Percentiles rank a stretch among this genome's conserved stretches.
phyloP scores from a whole-genome alignment of 2,113 vertebrate genomes.

The Numenius arquata region DNA sequence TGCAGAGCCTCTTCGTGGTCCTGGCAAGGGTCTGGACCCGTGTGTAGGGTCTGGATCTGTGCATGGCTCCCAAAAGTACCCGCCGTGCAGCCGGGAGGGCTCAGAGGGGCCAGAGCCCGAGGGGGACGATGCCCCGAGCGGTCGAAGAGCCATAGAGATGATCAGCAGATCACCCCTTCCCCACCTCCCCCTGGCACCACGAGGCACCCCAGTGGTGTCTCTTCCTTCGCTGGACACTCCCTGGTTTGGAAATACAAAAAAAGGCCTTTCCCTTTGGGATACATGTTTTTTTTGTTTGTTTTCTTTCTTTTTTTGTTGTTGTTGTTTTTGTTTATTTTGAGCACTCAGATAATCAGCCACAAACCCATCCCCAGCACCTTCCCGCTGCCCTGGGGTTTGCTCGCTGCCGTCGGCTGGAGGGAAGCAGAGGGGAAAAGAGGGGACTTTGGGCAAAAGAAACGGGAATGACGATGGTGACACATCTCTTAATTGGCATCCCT shows the following conservation, averaged over 20 bases:
- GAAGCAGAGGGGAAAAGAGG: not conserved
- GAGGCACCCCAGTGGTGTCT: not conserved
- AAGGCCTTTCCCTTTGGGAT: constrained; percentile 1
- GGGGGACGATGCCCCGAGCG: not conserved
- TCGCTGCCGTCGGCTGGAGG: not conserved
- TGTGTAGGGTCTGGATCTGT: not conserved
- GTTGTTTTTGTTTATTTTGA: not conserved
- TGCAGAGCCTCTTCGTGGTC: not conserved
- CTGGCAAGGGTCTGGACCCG: not conserved
- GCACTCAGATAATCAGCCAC: not conserved
- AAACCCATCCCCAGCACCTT: not conserved
- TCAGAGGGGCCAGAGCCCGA: rapidly evolving
- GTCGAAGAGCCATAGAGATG: constrained; percentile 22
- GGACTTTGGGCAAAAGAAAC: not conserved
- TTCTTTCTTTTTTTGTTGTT: not conserved
- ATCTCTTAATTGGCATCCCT: not conserved
- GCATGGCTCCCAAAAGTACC: not conserved
- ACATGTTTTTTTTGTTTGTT: not conserved
- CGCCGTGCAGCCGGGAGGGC: not conserved
- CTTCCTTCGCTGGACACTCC: not conserved
- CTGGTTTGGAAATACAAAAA: not conserved
- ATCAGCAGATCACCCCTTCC: not conserved
- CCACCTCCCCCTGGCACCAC: not conserved
- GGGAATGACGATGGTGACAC: not conserved
- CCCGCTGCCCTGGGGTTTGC: not conserved